Base-by-base conservation (phyloP, 2,888 invertebrate genomes). In the Neocrepidodera transversa region DNA sequence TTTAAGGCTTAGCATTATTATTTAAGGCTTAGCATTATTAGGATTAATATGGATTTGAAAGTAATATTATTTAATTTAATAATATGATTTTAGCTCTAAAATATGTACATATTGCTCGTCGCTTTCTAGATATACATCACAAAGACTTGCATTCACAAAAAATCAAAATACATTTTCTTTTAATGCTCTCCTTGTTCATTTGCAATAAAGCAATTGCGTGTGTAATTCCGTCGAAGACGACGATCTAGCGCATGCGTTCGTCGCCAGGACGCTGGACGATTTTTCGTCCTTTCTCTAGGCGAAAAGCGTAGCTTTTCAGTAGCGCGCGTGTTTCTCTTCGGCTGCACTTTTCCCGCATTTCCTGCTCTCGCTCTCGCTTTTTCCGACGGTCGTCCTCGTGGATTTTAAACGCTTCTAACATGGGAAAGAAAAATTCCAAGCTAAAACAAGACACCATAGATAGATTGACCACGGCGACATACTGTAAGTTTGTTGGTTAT, bases 401-500 rank as follows among this genome's bases (percentile, higher is more conserved):
- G 10, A 13, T 6, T 23, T 26, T 36, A 16, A 14, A 14, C 32
- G 23, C 8, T 26, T 23, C 11, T 56, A 63, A 60, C 50, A 96
- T 96, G 96, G 95, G 95, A 76, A 95, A 95, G 87, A 93, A 93
- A 82, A 95, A 94, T 79, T 95, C 95, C 58, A 96, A 96, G 84
- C 88, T 96, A 81, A 95, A 94, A 86, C 92, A 93, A 81, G 95
- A 95, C 80, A 94, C 95, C 74, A 93, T 96, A 79, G 93, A 94
- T 81, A 87, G 92, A 71, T 87, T 96, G 71, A 95, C 93, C 69
- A 91, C 89, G 68, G 93, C 92, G 74, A 96, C 95, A 68, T 96
- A 96, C 83, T 96, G 95, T 96, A 82, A 93, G 94, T 88, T n/a
- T 32, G 8, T 32, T 11, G n/a, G 11, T 13, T 11, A 28, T 28